Base-by-base conservation (phyloP, 2,888 invertebrate species). In the Omphaloscelis lunosa region DNA sequence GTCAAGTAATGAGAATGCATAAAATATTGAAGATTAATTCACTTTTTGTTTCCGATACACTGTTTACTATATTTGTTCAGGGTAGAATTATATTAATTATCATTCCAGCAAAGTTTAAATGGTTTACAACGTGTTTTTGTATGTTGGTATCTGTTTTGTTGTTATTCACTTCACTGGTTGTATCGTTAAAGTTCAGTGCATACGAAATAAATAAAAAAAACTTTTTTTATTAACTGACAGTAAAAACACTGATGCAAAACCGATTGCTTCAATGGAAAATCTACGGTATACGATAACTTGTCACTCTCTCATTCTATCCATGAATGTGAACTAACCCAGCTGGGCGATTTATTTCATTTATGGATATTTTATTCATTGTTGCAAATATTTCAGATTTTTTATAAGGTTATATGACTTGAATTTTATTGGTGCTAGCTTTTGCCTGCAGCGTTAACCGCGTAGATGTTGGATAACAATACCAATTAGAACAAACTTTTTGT, bases 1-100 rank as follows among this genome's bases (percentile, higher is more conserved):
- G 79, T 88, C 88, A 80, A 74, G 74, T 88, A 89, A 90, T 75
- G 72, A 62, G 72, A 85, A 83, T 34, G 62, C 85, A 85, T 85
- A 72, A 84, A 84, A 75, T 63, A n/a, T 75, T 41, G 6, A 62
- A 68, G 9, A 69, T 66, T 73, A 77, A 74, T 85, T 69, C 67
- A 51, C n/a, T 69, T 69, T 74, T 39, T 39, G 53, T 77, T 85
- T 74, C 34, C 48, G 39, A 48, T 69, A n/a, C 67, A 62, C 34
- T 65, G 48, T 74, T 74, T 63, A 78, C 41, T 51, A 34, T 53
- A 63, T 63, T 61, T 56, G 20, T 72, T 61, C 27, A 69, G 29
- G n/a, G 58, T 59, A 51, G 39, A 68, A 51, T 15, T n/a, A 51
- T 48, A 45, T 72, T 72, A 0, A 75, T 72, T 75, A 72, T 59